phyloP scores from a whole-genome alignment of 1,140 invertebrate genomes.

The Ceratina japonica region DNA sequence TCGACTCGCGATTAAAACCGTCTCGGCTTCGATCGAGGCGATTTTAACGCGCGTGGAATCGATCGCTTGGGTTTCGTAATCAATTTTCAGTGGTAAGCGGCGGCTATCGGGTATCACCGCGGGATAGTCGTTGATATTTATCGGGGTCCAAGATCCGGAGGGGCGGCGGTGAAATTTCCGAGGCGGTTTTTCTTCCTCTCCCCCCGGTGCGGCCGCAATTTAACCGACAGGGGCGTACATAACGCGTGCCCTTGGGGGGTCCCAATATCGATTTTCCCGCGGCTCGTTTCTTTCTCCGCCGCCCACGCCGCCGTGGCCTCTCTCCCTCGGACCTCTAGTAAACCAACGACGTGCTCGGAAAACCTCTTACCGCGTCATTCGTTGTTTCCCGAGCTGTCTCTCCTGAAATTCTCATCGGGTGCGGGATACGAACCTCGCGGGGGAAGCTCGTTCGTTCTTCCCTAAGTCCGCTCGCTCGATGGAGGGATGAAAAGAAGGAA shows the following conservation, averaged over 20 bases:
- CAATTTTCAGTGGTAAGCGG: neutral
- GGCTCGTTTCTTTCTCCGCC: constrained; percentile 7
- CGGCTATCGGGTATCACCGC: neutral
- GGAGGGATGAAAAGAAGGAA: too few species aligned
- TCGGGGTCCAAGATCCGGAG: neutral
- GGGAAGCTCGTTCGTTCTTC: neutral
- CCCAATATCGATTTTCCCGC: constrained; percentile 60
- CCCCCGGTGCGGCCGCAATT: constrained; percentile 49
- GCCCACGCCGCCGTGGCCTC: too few species aligned
- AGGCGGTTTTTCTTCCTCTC: constrained; percentile 32
- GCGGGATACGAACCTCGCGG: neutral
- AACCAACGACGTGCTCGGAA: constrained; percentile 34
- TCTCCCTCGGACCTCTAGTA: constrained; percentile 5
- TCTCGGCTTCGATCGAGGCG: too few species aligned
- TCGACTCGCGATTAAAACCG: too few species aligned
- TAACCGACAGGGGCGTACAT: constrained; percentile 55
- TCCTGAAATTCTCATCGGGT: neutral
- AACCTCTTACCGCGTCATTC: constrained; percentile 11
- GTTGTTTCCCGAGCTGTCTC: neutral
- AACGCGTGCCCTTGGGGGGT: constrained; percentile 58
- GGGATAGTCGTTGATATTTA: constrained; percentile 8
- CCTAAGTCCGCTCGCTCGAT: too few species aligned
- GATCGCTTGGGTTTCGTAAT: neutral
- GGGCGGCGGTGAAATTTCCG: constrained; percentile 47
- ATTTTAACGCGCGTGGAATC: too few species aligned